These are phyloP conservation scores for Chrysolina americana DNA, from an alignment of 2,888 invertebrate genomes.

Conservation along the genomic window DNA sequence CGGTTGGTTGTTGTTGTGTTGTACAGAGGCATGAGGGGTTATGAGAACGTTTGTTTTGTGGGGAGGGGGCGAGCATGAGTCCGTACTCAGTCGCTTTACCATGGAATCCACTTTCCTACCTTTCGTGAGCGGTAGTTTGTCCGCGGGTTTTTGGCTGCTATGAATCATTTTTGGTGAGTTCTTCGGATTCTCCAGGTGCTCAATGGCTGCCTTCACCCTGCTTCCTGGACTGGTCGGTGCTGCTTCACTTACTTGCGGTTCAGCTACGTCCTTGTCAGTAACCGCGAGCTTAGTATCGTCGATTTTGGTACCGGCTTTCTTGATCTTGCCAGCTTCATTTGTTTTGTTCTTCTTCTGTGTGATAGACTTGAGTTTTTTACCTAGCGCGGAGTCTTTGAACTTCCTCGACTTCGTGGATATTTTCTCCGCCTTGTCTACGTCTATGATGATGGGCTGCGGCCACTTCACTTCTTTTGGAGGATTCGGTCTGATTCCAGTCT, in stretches of 20 bases:
- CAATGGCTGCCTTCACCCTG: constrained; percentile 72
- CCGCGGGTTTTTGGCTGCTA: constrained; percentile 80
- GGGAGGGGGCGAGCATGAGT: constrained; percentile 78
- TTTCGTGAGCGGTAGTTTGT: constrained; percentile 79
- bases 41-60: constrained; percentile 73
- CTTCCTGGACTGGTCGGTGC: constrained; percentile 58
- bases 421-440: constrained; percentile 67
- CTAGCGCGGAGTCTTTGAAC: constrained; percentile 56
- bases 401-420: constrained; percentile 60
- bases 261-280: constrained; percentile 55
- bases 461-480: constrained; percentile 50
- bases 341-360: constrained; percentile 54
- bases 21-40: constrained; percentile 74
- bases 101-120: constrained; percentile 84
- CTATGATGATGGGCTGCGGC: constrained; percentile 65
- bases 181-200: constrained; percentile 69
- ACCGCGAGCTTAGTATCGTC: constrained; percentile 27
- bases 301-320: constrained; percentile 40
- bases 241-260: constrained; percentile 22
- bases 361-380: constrained; percentile 61
- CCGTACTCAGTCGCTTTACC: constrained; percentile 82
- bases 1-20: constrained; percentile 82
- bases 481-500: constrained; percentile 60
- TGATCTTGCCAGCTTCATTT: constrained; percentile 50
- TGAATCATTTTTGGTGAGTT: constrained; percentile 75